phyloP scores from a whole-genome alignment of 1,140 invertebrate species.

The Fopius arisanus region DNA sequence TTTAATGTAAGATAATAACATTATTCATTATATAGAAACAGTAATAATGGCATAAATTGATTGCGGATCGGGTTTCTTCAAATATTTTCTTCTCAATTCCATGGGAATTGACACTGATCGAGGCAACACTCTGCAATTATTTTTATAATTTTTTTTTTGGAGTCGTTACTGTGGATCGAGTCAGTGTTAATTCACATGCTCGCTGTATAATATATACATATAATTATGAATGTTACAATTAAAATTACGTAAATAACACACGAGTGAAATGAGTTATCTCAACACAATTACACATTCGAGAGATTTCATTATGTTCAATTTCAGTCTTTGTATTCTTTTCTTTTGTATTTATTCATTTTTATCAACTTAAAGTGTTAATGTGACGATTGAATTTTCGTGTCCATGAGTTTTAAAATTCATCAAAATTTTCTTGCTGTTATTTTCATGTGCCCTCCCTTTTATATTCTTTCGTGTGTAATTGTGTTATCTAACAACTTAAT shows the following conservation, averaged over 20 bases:
- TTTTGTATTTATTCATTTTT: neutral
- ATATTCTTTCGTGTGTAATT: neutral
- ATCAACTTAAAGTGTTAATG: no score
- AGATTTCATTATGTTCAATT: neutral
- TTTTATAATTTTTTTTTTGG: neutral
- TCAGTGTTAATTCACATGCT: neutral
- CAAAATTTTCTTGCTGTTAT: neutral
- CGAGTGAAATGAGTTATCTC: neutral
- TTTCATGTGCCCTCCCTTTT: neutral
- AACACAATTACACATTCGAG: slow-evolving; percentile 4
- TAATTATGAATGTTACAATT: slow-evolving; percentile 2
- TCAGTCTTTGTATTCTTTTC: neutral
- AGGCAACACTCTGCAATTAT: slow-evolving; percentile 8
- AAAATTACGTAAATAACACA: neutral
- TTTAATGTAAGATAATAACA: slow-evolving; percentile 40
- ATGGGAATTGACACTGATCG: slow-evolving; percentile 22
- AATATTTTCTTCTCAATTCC: slow-evolving; percentile 32
- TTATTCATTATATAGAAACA: slow-evolving; percentile 53
- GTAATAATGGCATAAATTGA: slow-evolving; percentile 52
- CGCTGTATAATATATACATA: neutral
- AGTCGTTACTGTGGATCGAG: neutral
- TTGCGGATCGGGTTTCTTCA: slow-evolving; percentile 43
- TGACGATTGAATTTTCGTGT: no score
- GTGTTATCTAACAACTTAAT: neutral
- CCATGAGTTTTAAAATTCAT: no score